Percentiles rank a stretch among this genome's conserved stretches.
phyloP scores from a whole-genome alignment of 2,797 vertebrate genomes.

The Acridotheres tristis region DNA sequence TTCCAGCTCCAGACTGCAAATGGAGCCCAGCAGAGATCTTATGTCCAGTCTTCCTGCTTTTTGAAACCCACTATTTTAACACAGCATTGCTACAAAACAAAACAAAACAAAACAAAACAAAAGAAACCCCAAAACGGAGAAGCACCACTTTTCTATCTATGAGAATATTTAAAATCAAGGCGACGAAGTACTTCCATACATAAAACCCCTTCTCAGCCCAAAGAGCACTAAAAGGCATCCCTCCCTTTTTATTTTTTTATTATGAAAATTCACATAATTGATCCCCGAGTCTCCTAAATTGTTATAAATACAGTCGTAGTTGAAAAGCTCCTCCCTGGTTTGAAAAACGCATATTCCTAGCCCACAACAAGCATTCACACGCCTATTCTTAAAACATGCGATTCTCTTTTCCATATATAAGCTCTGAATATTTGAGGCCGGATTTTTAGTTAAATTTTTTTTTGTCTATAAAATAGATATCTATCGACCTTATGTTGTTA shows the following conservation, averaged over 20 bases:
- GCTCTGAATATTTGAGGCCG: background rate
- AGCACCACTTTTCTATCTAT: background rate
- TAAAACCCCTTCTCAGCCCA: background rate
- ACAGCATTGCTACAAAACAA: background rate
- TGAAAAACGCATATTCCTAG: background rate
- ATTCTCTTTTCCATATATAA: background rate
- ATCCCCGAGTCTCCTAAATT: background rate
- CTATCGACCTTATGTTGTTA: background rate
- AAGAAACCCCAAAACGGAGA: background rate
- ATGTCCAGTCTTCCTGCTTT: background rate
- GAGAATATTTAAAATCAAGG: background rate
- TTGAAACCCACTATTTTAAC: background rate
- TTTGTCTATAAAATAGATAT: background rate
- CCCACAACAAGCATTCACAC: background rate
- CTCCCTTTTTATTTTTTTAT: background rate
- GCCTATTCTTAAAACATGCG: background rate
- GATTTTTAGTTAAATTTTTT: background rate
- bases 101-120: too few relatives aligned
- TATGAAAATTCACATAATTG: background rate
- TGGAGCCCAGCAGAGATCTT: background rate
- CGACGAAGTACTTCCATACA: background rate
- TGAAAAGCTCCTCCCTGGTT: background rate
- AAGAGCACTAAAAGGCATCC: background rate
- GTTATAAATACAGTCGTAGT: background rate
- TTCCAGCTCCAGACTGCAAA: background rate